A percentile compares a stretch with the other conserved stretches of the same genome.
These are phyloP conservation scores for Lacerta viridis DNA, from an alignment of 2,797 vertebrate genomes.

Conservation along the genomic window DNA sequence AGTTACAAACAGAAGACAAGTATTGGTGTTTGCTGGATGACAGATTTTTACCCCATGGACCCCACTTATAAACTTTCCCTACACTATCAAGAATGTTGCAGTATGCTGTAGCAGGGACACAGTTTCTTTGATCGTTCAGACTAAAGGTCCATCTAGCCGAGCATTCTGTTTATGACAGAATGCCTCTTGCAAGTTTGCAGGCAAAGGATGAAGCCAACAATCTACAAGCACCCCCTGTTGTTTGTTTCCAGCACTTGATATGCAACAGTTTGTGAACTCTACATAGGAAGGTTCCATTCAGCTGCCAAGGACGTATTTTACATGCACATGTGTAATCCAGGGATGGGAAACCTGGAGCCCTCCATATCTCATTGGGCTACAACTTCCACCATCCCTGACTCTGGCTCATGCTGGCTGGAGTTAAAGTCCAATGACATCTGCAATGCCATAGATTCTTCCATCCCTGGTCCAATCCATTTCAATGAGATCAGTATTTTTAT, in stretches of 20 bases:
- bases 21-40: neutral
- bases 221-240: neutral
- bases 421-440: neutral
- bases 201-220: neutral
- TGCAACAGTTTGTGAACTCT: neutral
- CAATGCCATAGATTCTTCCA: too few relatives aligned
- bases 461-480: neutral
- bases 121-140: neutral
- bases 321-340: neutral
- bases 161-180: neutral
- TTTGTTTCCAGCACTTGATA: neutral
- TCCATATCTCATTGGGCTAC: neutral
- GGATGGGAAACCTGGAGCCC: neutral
- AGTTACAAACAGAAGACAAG: neutral
- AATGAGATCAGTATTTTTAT: neutral
- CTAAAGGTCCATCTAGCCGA: neutral
- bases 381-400: neutral
- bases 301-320: neutral
- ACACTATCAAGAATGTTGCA: neutral
- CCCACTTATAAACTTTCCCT: neutral
- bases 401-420: neutral
- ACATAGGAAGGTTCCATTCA: neutral
- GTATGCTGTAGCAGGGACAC: neutral
- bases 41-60: too few relatives aligned
- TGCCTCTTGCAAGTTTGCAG: neutral